phyloP scores from a whole-genome alignment of 1,140 invertebrate genomes.

The Aphis gossypii region DNA sequence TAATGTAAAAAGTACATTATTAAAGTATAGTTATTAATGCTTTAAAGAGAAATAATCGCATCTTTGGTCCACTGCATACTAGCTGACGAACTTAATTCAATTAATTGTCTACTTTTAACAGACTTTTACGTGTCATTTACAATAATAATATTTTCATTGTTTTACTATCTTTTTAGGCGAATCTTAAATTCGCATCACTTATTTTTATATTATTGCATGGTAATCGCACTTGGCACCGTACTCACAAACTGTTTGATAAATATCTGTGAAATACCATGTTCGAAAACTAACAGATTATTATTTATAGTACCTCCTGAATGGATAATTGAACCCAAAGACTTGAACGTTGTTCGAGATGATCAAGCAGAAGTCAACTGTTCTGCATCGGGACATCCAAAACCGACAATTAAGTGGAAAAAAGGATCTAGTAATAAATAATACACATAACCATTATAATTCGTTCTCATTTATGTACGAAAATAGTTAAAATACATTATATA shows the following conservation, averaged over 20 bases:
- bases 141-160: neutral
- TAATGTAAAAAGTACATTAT: too few relatives aligned
- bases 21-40: neutral
- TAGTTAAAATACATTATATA: neutral
- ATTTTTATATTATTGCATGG: conserved; percentile 36
- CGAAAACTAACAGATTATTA: neutral
- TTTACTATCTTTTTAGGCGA: neutral
- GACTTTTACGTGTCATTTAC: neutral
- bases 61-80: neutral
- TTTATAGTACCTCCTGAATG: conserved; percentile 69
- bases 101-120: neutral
- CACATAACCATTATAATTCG: neutral
- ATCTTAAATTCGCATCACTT: conserved; percentile 35
- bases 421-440: conserved; percentile 61
- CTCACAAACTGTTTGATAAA: neutral
- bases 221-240: conserved; percentile 1
- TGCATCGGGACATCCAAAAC: conserved; percentile 67
- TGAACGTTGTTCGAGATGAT: conserved; percentile 63
- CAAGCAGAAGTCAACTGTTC: conserved; percentile 64
- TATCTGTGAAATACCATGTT: neutral
- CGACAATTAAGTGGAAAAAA: conserved; percentile 68
- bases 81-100: neutral
- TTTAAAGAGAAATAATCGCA: neutral
- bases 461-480: neutral
- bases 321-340: conserved; percentile 67